Evolutionary conservation across 1,140 invertebrate species (phyloP).

Genomic region (Oreohelix idahoensis): DNA sequence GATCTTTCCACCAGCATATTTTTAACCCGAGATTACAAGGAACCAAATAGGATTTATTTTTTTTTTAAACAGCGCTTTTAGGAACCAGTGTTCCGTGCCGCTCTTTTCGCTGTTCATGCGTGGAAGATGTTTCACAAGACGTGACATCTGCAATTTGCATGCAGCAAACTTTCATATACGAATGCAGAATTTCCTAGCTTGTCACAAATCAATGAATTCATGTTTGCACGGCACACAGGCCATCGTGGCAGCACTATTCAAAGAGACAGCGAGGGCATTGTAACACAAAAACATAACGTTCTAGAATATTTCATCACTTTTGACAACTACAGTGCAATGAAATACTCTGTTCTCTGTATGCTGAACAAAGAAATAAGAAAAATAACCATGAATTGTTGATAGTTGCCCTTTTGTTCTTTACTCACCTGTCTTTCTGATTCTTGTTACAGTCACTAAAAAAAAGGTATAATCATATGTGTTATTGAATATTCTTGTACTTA

Average conservation of each 20-base stretch:
- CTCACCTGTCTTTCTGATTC: too few relatives aligned
- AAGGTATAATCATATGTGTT: too few relatives aligned
- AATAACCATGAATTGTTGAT: too few relatives aligned
- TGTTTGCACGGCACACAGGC: not conserved
- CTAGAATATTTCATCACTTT: not conserved
- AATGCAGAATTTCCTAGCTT: not conserved
- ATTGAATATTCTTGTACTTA: too few relatives aligned
- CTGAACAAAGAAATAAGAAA: too few relatives aligned
- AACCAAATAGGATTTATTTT: not conserved
- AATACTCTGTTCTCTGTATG: too few relatives aligned
- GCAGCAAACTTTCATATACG: not conserved
- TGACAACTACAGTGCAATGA: not conserved
- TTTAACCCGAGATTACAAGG: not conserved
- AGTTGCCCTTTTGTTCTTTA: too few relatives aligned
- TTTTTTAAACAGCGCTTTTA: not conserved
- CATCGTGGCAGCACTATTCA: not conserved
- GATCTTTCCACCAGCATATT: not conserved
- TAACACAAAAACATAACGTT: not conserved
- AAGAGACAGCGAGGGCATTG: not conserved
- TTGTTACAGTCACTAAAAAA: too few relatives aligned
- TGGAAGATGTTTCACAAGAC: not conserved
- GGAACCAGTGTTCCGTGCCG: not conserved
- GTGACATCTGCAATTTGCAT: constrained; percentile 9
- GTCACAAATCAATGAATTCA: not conserved
- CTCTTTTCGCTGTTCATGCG: not conserved